A percentile compares a stretch with the other conserved stretches of the same genome.
phyloP scores from a whole-genome alignment of 2,888 invertebrate species.

The Ischnus inquisitorius region DNA sequence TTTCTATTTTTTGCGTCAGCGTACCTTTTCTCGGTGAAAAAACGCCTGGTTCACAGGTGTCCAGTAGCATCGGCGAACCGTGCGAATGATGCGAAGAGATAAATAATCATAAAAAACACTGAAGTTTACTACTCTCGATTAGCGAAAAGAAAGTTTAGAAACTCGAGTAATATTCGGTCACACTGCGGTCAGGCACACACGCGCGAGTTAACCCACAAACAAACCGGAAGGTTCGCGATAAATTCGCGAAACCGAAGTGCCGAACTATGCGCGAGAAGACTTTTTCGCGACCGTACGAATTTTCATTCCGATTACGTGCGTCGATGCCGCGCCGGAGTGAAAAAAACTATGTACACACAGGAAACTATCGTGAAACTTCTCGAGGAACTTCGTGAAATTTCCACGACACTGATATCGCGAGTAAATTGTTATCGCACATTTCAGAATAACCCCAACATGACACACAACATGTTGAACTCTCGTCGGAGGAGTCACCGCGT shows the following conservation, averaged over 20 bases:
- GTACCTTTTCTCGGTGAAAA: slow-evolving; percentile 57
- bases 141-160: not conserved
- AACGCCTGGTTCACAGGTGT: slow-evolving; percentile 68
- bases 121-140: not conserved
- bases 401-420: not conserved
- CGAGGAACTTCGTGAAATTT: not conserved
- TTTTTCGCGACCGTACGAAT: slow-evolving; percentile 24
- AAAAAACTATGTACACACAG: not conserved
- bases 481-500: slow-evolving; percentile 37
- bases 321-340: not conserved
- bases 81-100: not conserved
- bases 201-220: slow-evolving; percentile 43
- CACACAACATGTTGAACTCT: slow-evolving; percentile 36
- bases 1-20: slow-evolving; percentile 30
- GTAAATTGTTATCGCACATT: slow-evolving; percentile 19
- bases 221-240: slow-evolving; percentile 48
- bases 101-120: not conserved
- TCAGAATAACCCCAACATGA: not conserved
- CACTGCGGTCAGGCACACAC: slow-evolving; percentile 35
- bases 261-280: slow-evolving; percentile 21
- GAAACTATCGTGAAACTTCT: slow-evolving; percentile 5
- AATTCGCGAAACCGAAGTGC: slow-evolving; percentile 33
- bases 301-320: slow-evolving; percentile 15
- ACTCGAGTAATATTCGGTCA: slow-evolving; percentile 13
- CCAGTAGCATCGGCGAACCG: slow-evolving; percentile 50